These are phyloP conservation scores for Ictinia mississippiensis DNA, from an alignment of 2,797 vertebrate species.

Conservation along the genomic window DNA sequence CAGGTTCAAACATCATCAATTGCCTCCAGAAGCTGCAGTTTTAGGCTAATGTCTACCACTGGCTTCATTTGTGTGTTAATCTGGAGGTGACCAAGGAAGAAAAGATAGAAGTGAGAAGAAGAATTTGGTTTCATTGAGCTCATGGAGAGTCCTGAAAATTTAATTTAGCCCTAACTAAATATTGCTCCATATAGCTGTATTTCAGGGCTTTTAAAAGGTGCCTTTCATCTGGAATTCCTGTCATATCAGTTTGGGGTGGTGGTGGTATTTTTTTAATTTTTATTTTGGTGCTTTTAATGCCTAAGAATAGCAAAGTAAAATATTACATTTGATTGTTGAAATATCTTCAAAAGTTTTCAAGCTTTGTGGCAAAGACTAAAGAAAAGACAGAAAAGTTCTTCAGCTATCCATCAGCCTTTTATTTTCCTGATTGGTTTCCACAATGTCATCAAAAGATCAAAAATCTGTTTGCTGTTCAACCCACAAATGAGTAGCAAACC, in stretches of 20 bases:
- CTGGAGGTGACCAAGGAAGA: not conserved
- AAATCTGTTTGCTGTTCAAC: slow-evolving; percentile 39
- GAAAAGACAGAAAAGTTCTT: slow-evolving; percentile 15
- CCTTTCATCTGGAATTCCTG: not conserved
- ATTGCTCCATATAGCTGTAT: not conserved
- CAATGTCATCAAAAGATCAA: slow-evolving; percentile 48
- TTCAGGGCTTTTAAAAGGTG: not conserved
- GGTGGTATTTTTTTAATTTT: not conserved
- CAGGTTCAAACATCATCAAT: not conserved
- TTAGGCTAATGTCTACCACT: not conserved
- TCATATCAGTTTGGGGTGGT: not conserved
- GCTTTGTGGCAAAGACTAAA: slow-evolving; percentile 23
- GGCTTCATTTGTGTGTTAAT: not conserved
- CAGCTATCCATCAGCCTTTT: not conserved
- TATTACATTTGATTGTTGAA: not conserved
- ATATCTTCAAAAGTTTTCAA: not conserved
- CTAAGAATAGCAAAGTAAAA: not conserved
- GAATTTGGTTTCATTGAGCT: not conserved
- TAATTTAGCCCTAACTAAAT: not conserved
- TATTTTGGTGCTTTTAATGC: not conserved
- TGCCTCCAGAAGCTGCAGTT: not conserved
- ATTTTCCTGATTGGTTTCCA: slow-evolving; percentile 32
- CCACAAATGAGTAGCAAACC: slow-evolving; percentile 14
- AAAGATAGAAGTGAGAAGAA: not conserved
- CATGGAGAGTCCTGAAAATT: not conserved